phyloP scores from a whole-genome alignment of 1,140 invertebrate species.

The Copidosoma floridanum region DNA sequence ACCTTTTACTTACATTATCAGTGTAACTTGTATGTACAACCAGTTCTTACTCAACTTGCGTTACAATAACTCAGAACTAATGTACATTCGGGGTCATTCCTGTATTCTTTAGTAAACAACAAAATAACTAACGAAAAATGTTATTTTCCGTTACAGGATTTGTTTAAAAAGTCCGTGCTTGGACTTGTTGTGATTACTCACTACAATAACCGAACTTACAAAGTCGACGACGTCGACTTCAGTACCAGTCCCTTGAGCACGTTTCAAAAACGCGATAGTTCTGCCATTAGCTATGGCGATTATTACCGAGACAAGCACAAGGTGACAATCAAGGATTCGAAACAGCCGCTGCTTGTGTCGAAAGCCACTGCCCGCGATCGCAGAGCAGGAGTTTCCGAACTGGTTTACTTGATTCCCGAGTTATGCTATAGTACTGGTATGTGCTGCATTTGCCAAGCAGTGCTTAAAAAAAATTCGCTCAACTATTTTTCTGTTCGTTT shows the following conservation, averaged over 20 bases:
- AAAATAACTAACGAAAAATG: too few species aligned
- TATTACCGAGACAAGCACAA: conserved; percentile 77
- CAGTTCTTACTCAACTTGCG: too few species aligned
- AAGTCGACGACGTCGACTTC: conserved; percentile 82
- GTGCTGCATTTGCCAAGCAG: too few species aligned
- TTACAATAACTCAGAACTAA: too few species aligned
- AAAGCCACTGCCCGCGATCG: conserved; percentile 63
- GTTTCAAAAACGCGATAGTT: conserved; percentile 65
- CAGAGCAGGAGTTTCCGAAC: conserved; percentile 60
- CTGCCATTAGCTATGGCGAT: conserved; percentile 66
- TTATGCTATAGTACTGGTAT: conserved; percentile 65
- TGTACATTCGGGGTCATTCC: too few species aligned
- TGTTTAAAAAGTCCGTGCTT: too few species aligned
- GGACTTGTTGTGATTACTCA: conserved; percentile 64
- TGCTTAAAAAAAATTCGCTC: too few species aligned
- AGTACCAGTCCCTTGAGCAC: conserved; percentile 64
- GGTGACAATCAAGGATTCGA: conserved; percentile 57
- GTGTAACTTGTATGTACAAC: too few species aligned
- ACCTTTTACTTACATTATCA: too few species aligned
- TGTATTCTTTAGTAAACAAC: too few species aligned
- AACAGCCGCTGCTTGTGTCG: conserved; percentile 67
- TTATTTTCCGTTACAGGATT: too few species aligned
- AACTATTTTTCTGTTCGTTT: too few species aligned
- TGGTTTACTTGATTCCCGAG: conserved; percentile 71
- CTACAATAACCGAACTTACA: conserved; percentile 76